Evolutionary conservation across 1,140 invertebrate genomes (phyloP).

Genomic region (Oedothorax gibbosus): DNA sequence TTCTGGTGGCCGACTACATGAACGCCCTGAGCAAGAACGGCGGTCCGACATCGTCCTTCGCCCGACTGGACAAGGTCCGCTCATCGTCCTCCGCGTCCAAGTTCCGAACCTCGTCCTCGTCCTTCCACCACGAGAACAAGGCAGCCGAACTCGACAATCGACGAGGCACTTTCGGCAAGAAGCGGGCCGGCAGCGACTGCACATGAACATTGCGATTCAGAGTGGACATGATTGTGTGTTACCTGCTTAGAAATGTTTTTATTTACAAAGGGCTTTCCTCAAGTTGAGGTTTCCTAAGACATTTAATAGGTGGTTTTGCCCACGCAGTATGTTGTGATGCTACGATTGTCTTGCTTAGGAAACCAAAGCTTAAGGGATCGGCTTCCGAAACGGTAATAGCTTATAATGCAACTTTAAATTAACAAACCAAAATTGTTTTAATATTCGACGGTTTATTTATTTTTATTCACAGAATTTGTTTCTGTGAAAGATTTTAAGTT

Average conservation of each 20-base stretch:
- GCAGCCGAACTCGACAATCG: conserved; percentile 42
- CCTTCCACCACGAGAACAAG: conserved; percentile 27
- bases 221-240: not conserved
- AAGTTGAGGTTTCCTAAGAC: too few species aligned
- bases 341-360: too few species aligned
- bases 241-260: not conserved
- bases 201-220: conserved; percentile 29
- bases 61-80: conserved; percentile 38
- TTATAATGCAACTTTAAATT: too few species aligned
- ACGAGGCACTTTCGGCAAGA: conserved; percentile 33
- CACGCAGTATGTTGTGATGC: too few species aligned
- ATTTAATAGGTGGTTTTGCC: too few species aligned
- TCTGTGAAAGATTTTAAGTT: too few species aligned
- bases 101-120: conserved; percentile 13
- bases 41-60: not conserved
- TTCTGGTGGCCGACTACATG: conserved; percentile 96
- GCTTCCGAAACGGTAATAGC: too few species aligned
- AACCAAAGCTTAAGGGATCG: too few species aligned
- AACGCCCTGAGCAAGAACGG: conserved; percentile 56
- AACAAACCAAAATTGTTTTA: too few species aligned
- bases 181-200: conserved; percentile 53
- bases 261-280: too few species aligned
- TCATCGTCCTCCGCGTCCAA: conserved; percentile 7
- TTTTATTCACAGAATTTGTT: too few species aligned
- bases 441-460: too few species aligned